phyloP scores from a whole-genome alignment of 2,888 invertebrate genomes.

The Microplitis manilae region DNA sequence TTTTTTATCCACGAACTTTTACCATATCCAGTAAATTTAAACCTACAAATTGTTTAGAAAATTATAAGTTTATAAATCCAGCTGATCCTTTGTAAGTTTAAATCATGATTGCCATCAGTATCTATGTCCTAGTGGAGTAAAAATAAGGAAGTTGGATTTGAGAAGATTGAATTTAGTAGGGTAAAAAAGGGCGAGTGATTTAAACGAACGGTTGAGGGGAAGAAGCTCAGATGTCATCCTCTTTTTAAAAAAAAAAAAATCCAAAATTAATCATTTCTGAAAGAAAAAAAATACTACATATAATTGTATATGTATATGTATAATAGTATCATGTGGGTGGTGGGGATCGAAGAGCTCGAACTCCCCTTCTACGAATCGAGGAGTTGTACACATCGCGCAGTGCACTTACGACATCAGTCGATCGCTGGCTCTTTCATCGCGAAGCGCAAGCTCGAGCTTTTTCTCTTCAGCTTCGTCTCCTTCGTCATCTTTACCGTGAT shows the following conservation, averaged over 20 bases:
- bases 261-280: not conserved
- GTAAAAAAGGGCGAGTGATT: not conserved
- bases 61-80: not conserved
- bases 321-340: constrained; percentile 10
- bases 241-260: no score
- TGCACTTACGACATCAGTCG: constrained; percentile 59
- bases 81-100: not conserved
- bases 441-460: constrained; percentile 53
- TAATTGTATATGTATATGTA: not conserved
- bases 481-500: constrained; percentile 2
- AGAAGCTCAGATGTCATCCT: not conserved
- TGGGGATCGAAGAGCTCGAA: constrained; percentile 31
- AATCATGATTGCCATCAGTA: not conserved
- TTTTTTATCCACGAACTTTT: not conserved
- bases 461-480: constrained; percentile 17
- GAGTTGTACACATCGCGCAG: constrained; percentile 48
- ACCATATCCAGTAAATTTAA: not conserved
- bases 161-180: not conserved
- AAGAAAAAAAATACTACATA: no score
- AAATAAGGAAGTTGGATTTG: not conserved
- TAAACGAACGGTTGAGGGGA: not conserved
- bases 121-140: not conserved
- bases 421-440: constrained; percentile 55
- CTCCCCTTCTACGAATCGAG: constrained; percentile 52
- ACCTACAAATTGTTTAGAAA: not conserved